Evolutionary conservation across 2,113 vertebrate genomes (phyloP).

Genomic region (Tricholaema leucomelas): DNA sequence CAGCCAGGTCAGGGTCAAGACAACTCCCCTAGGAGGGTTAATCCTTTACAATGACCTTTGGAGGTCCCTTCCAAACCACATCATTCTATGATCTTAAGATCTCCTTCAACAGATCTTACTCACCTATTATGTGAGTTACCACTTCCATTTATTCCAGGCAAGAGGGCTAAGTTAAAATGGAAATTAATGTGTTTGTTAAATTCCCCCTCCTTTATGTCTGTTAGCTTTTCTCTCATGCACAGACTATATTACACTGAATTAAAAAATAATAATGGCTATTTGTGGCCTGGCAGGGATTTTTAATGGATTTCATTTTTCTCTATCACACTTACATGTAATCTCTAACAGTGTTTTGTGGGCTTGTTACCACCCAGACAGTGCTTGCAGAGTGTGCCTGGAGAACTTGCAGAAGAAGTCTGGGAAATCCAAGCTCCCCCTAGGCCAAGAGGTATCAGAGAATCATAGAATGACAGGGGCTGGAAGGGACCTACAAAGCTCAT

Average conservation of each 20-base stretch:
- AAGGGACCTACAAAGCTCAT: too few relatives aligned
- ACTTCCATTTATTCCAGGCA: background rate
- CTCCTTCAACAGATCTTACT: background rate
- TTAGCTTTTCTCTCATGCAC: conserved; percentile 6
- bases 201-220: conserved; percentile 7
- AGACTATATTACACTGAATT: conserved; percentile 38
- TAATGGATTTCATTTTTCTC: conserved; percentile 51
- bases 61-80: too few relatives aligned
- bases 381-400: background rate
- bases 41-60: too few relatives aligned
- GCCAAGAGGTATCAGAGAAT: background rate
- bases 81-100: too few relatives aligned
- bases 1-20: too few relatives aligned
- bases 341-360: conserved; percentile 14
- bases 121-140: background rate
- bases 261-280: conserved; percentile 56
- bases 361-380: background rate
- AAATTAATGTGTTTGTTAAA: conserved; percentile 40
- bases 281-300: background rate
- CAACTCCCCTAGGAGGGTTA: too few relatives aligned
- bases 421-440: background rate
- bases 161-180: background rate
- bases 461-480: too few relatives aligned
- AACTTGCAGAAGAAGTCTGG: background rate
- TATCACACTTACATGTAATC: background rate